Evolutionary conservation across 1,140 invertebrate species (phyloP).

Genomic region (Triops longicaudatus): DNA sequence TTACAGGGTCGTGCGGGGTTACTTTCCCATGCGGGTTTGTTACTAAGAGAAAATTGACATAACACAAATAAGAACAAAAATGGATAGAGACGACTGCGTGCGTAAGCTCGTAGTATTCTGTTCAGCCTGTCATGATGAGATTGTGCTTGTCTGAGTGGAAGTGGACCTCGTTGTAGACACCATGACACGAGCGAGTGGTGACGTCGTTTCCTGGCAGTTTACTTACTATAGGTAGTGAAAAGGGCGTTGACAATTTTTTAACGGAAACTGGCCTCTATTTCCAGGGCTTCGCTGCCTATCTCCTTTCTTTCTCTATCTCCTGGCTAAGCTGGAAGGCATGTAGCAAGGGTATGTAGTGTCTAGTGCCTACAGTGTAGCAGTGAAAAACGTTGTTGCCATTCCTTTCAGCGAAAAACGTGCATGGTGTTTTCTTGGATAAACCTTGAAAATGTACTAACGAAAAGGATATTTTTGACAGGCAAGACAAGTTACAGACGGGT

Average conservation of each 20-base stretch:
- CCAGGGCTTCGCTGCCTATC: background rate
- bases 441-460: too few species aligned
- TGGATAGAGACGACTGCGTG: too few species aligned
- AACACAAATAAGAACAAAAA: too few species aligned
- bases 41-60: too few species aligned
- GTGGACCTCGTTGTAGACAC: background rate
- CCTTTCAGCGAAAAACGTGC: too few species aligned
- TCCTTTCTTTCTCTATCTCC: background rate
- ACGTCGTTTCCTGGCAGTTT: background rate
- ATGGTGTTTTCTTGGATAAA: too few species aligned
- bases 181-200: background rate
- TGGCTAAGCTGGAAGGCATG: background rate
- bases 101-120: too few species aligned
- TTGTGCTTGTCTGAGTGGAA: background rate
- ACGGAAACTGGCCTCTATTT: slow-evolving; percentile 2
- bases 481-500: background rate
- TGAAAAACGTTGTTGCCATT: too few species aligned
- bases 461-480: background rate
- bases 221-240: background rate
- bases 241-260: background rate
- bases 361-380: too few species aligned
- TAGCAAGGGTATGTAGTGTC: too few species aligned
- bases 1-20: background rate
- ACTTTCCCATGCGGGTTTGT: background rate
- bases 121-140: too few species aligned